Percentiles rank a stretch among this genome's conserved stretches.
These are phyloP conservation scores for Papilio xuthus DNA, from an alignment of 1,140 invertebrate genomes.

Conservation along the genomic window DNA sequence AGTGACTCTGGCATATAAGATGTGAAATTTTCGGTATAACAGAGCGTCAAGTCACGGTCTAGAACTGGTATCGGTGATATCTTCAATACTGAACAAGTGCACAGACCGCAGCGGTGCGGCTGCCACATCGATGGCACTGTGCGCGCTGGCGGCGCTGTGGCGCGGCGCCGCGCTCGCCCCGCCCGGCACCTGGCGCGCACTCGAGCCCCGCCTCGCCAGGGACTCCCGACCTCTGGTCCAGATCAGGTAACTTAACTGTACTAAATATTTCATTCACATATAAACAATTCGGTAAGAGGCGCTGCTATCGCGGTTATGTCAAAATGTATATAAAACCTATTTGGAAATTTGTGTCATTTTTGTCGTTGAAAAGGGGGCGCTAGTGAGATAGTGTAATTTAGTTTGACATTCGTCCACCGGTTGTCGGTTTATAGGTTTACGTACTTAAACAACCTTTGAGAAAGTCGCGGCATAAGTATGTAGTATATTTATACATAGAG, in stretches of 20 bases:
- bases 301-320: constrained; percentile 53
- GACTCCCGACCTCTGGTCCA: constrained; percentile 75
- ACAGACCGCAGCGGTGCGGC: constrained; percentile 59
- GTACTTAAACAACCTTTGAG: too few relatives aligned
- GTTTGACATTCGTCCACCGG: too few relatives aligned
- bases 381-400: too few relatives aligned
- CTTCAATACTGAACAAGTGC: constrained; percentile 83
- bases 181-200: constrained; percentile 82
- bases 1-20: neutral
- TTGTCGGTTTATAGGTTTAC: too few relatives aligned
- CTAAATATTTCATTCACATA: too few relatives aligned
- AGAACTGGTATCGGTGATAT: constrained; percentile 83
- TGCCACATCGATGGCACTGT: constrained; percentile 79
- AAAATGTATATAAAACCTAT: neutral
- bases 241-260: constrained; percentile 60
- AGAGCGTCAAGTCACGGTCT: constrained; percentile 83
- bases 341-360: too few relatives aligned
- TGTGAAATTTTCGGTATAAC: constrained; percentile 14
- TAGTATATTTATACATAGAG: too few relatives aligned
- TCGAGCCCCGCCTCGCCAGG: constrained; percentile 76
- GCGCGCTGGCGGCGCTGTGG: constrained; percentile 82
- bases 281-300: too few relatives aligned
- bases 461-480: too few relatives aligned
- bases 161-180: constrained; percentile 82
- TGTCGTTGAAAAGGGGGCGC: too few relatives aligned